Conservation (phyloP, 1,140 invertebrate genomes). For the Chironomus tepperi region DNA sequence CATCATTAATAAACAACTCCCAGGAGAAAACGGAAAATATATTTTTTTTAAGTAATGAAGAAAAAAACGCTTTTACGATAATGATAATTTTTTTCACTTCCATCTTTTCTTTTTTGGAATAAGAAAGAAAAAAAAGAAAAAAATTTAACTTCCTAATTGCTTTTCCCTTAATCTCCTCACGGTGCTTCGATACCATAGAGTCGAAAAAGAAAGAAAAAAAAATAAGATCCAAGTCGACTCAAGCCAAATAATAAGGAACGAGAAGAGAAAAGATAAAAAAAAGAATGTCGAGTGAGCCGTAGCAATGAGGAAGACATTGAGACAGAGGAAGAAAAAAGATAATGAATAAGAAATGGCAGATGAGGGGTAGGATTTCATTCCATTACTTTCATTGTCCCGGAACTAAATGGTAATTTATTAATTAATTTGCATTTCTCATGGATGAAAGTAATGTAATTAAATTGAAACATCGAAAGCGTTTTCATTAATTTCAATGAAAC, state of each 20-base stretch:
- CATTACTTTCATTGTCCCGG: slow-evolving; percentile 5
- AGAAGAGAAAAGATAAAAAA: no score
- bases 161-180: slow-evolving; percentile 12
- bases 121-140: neutral
- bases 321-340: neutral
- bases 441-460: slow-evolving; percentile 17
- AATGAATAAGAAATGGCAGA: slow-evolving; percentile 5
- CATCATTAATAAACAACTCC: no score
- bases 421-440: slow-evolving; percentile 19
- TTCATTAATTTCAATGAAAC: slow-evolving; percentile 13
- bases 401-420: slow-evolving; percentile 22
- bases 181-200: neutral
- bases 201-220: no score
- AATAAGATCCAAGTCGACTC: no score
- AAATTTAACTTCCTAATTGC: slow-evolving; percentile 22
- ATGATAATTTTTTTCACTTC: slow-evolving; percentile 11
- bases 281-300: neutral
- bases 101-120: neutral
- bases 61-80: neutral
- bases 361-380: neutral
- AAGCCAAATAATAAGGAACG: no score
- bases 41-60: no score
- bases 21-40: no score
- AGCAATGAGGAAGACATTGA: neutral
- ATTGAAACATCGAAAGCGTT: slow-evolving; percentile 21